Conservation (phyloP, 2,797 vertebrate species). For the Aldrovandia affinis region DNA sequence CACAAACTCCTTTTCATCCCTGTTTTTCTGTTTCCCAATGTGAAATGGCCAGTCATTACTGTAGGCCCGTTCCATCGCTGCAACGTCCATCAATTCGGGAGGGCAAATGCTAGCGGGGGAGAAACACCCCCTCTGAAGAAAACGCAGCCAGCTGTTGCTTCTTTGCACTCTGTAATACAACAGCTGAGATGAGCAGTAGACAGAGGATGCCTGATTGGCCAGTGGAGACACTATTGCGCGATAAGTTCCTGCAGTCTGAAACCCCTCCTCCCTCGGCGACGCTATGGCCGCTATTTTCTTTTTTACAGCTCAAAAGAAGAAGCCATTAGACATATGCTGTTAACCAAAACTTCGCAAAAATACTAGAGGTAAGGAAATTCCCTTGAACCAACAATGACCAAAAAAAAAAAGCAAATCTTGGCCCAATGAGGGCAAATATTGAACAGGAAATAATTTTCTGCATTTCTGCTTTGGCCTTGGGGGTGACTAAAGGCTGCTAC, state of each 20-base stretch:
- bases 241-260: too few relatives aligned
- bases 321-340: not conserved
- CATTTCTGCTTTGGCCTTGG: too few relatives aligned
- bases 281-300: too few relatives aligned
- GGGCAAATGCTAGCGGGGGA: too few relatives aligned
- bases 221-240: too few relatives aligned
- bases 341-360: not conserved
- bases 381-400: not conserved
- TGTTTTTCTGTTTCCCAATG: too few relatives aligned
- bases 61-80: not conserved
- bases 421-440: not conserved
- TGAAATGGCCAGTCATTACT: not conserved
- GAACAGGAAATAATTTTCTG: not conserved
- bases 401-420: not conserved
- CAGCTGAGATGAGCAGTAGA: not conserved
- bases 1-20: too few relatives aligned
- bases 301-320: not conserved
- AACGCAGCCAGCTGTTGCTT: not conserved
- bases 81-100: not conserved
- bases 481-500: not conserved
- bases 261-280: too few relatives aligned
- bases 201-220: not conserved
- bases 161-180: not conserved
- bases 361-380: not conserved
- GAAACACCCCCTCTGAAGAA: not conserved